Evolutionary conservation across 2,888 invertebrate genomes (phyloP), one percentile per base, ranked within the genome.

Genomic region (Ptycholaimellus sp.): DNA sequence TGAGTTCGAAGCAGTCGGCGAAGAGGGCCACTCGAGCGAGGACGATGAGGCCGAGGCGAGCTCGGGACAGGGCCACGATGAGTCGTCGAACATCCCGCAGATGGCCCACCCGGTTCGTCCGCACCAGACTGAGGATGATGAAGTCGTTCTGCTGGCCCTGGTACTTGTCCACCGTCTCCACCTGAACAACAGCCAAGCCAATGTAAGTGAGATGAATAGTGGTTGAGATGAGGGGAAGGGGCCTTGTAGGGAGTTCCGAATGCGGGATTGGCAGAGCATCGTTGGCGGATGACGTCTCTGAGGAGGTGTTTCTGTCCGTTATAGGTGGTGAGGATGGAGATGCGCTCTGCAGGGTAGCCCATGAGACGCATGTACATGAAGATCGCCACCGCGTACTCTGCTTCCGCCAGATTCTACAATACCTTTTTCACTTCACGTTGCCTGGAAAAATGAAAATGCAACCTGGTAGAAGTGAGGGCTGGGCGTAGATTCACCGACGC

Each of bases 141-240:
- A 81, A 85, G 63, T 99, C 96, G 62, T 99, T 99, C 63, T 99
- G 96, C 57, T 99, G 96, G 39, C 96, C 96, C 58, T 99, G 96
- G 61, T 87, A 99, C 58, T 93, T 90, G 65, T 96, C 96, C 16
- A 99, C 96, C 0, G 96, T 99, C 1, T 67, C 65, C 32, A 68
- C 58, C 63, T 65, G 46, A 6, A 47, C 39, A 29, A 13, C 33
- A 37, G 2, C 9, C 7, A 20, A 27, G 27, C 32, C 25, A 36
- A 38, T 23, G 6, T 23, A 23, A 9, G 25, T 23, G 7, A 9
- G 7, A 23, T 23, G 25, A 13, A 23, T 6, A 23, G 7, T 23
- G 25, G 7, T 23, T 9, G 25, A n/a, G n/a, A n/a, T n/a, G n/a
- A n/a, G n/a, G 7, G 19, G 9, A 27, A n/a, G 23, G 27, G 32